phyloP scores from a whole-genome alignment of 2,888 invertebrate species.

The Dynastes grantii region DNA sequence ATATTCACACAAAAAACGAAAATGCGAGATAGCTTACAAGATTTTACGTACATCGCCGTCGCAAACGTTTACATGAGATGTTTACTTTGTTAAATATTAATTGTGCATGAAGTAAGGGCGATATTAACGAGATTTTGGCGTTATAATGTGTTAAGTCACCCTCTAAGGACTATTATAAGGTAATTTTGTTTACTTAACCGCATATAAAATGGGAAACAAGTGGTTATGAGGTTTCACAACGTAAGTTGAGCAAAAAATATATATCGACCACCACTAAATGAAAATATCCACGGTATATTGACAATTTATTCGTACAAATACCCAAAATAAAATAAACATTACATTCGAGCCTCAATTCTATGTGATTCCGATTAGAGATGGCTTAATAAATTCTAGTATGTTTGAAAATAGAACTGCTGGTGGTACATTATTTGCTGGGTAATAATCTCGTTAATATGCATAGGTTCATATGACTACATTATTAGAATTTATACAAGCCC shows the following conservation, averaged over 20 bases:
- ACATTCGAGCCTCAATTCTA: not conserved
- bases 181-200: not conserved
- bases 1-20: too few species aligned
- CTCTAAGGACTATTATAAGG: not conserved
- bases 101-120: not conserved
- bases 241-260: too few species aligned
- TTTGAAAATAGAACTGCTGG: not conserved
- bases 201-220: not conserved
- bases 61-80: not conserved
- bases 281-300: too few species aligned
- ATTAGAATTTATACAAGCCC: constrained; percentile 1
- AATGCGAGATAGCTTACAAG: too few species aligned
- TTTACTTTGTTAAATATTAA: constrained; percentile 8
- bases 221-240: not conserved
- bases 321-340: too few species aligned
- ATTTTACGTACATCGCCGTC: too few species aligned
- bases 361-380: not conserved
- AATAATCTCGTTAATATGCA: constrained; percentile 27
- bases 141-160: not conserved
- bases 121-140: not conserved
- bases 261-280: too few species aligned
- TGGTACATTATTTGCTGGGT: constrained; percentile 2
- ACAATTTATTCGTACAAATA: too few species aligned
- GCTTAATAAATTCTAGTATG: not conserved
- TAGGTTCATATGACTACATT: constrained; percentile 14